phyloP scores from a whole-genome alignment of 2,113 vertebrate genomes.

The Rhinoderma darwinii region DNA sequence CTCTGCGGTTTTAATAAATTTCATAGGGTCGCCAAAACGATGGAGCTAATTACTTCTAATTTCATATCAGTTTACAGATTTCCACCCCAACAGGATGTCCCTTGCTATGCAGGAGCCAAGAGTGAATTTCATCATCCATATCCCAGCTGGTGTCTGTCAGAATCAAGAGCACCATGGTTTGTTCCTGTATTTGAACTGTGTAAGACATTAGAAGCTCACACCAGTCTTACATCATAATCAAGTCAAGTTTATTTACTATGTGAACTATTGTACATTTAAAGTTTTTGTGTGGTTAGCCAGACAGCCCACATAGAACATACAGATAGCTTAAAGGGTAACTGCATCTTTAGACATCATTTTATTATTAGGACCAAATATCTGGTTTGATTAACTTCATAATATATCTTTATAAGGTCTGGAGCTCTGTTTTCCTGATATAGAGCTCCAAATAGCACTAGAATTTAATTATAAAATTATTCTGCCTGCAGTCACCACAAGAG shows the following conservation, averaged over 20 bases:
- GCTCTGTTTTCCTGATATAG: too few species aligned
- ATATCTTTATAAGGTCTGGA: too few species aligned
- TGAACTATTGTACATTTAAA: too few species aligned
- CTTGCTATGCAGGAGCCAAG: conserved; percentile 55
- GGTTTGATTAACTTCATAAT: too few species aligned
- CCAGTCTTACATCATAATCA: neutral
- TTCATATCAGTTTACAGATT: conserved; percentile 69
- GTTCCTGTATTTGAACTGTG: neutral
- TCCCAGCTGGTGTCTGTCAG: conserved; percentile 59
- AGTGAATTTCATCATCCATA: conserved; percentile 61
- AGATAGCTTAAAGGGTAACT: too few species aligned
- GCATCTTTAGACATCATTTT: too few species aligned
- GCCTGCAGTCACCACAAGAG: too few species aligned
- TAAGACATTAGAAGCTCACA: neutral
- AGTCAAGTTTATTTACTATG: neutral
- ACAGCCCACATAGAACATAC: too few species aligned
- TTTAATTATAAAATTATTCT: too few species aligned
- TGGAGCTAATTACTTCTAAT: conserved; percentile 69
- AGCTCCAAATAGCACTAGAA: too few species aligned
- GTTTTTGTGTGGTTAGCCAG: too few species aligned
- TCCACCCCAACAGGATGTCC: conserved; percentile 61
- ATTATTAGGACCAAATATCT: too few species aligned
- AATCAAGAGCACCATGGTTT: neutral
- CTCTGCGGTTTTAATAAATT: conserved; percentile 65
- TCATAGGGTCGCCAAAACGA: conserved; percentile 62